Evolutionary conservation across 2,888 invertebrate genomes (phyloP), one percentile per base, ranked within the genome.

Genomic region (Pandemis heparana): DNA sequence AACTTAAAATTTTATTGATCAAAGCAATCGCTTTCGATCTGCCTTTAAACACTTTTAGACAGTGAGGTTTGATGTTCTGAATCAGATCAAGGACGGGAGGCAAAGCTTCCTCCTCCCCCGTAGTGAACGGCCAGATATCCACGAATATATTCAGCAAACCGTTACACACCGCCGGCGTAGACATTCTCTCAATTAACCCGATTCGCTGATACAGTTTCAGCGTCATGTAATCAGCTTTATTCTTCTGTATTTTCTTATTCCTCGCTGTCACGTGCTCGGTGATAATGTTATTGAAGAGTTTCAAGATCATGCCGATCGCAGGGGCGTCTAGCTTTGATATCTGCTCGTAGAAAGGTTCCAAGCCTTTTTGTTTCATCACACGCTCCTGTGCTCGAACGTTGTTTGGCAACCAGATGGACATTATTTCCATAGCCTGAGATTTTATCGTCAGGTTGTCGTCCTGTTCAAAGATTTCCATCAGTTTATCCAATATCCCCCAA

Each of bases 311-410:
- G 38, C 83, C 76, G 8, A 90, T 80, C 0, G 82, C 83, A 0
- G 81, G 77, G 0, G 79, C 75, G 14, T 91, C 90, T 16, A 93
- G 72, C 68, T 89, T 87, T 0, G 80, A 23, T 0, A 91, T 79
- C 78, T 92, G 91, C 0, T 85, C 53, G 69, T 93, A 93, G 75
- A 94, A 92, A 0, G 89, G 86, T 60, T 88, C 86, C 0, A 94
- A 71, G 0, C 93, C 92, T 81, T 87, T 90, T 1, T 86, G 41
- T 77, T 89, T 89, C 89, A 93, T 92, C 0, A 93, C 85, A 23
- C 89, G 81, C 0, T 87, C 83, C 80, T 94, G 94, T 0, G 89
- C 78, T 56, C 78, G 83, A 0, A 92, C 91, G 43, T 90, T 91
- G 0, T 84, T 84, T 1, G 92, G 92, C 14, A 94, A 75, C 93